Evolutionary conservation across 1,140 invertebrate genomes (phyloP).

Genomic region (Leptinotarsa texana): DNA sequence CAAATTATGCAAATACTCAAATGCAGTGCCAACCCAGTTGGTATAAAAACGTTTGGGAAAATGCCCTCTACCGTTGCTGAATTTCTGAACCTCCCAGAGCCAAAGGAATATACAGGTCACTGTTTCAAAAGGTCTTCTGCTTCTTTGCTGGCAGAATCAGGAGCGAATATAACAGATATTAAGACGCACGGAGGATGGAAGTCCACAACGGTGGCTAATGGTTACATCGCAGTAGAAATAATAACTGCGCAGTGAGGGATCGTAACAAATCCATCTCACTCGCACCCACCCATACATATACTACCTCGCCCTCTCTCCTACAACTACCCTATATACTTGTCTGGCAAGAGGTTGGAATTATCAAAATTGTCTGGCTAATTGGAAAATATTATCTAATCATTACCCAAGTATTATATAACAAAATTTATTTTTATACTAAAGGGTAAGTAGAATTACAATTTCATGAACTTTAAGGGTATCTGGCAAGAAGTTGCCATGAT

Average conservation of each 20-base stretch:
- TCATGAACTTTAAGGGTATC: slow-evolving; percentile 40
- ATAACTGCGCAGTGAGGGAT: slow-evolving; percentile 5
- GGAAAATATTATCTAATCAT: slow-evolving; percentile 33
- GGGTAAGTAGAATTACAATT: slow-evolving; percentile 42
- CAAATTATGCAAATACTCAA: too few relatives aligned
- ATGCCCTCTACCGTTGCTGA: too few relatives aligned
- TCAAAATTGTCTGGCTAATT: slow-evolving; percentile 36
- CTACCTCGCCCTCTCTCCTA: slow-evolving; percentile 12
- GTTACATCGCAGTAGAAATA: neutral
- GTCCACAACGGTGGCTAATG: neutral
- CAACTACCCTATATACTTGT: slow-evolving; percentile 31
- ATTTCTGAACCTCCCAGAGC: too few relatives aligned
- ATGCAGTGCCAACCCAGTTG: too few relatives aligned
- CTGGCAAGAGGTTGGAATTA: slow-evolving; percentile 35
- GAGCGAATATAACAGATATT: too few relatives aligned
- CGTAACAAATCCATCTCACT: slow-evolving; percentile 31
- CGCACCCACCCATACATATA: slow-evolving; percentile 26
- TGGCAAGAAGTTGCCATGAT: slow-evolving; percentile 33
- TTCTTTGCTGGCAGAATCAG: too few relatives aligned
- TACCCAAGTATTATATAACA: neutral
- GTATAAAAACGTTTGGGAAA: too few relatives aligned
- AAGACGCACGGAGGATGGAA: too few relatives aligned
- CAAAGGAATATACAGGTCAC: too few relatives aligned
- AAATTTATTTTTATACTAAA: slow-evolving; percentile 38
- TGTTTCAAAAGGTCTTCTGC: too few relatives aligned